Evolutionary conservation across 1,140 invertebrate genomes (phyloP), one percentile per base, ranked within the genome.

Genomic region (Drosophila persimilis): DNA sequence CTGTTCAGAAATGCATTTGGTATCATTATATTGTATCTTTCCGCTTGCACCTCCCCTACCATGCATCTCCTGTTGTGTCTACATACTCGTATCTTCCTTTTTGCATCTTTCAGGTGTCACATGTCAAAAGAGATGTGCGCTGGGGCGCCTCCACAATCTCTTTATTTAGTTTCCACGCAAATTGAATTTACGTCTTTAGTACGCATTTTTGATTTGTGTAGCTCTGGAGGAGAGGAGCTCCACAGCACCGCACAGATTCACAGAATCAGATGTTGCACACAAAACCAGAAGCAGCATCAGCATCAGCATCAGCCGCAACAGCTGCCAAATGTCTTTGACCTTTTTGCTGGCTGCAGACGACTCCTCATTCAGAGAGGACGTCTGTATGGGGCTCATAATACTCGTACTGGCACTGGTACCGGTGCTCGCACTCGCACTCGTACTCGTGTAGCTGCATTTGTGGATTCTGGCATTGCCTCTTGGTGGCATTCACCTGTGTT

Each of bases 131-230:
- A 61, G 46, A 56, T 59, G 52, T 20, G 48, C 41, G 52, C 48
- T 47, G 35, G 41, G 60, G 75, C 66, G 75, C 74, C 73, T 57
- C 52, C 51, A 53, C 35, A 43, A 51, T 67, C 31, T 62, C 58
- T 79, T 57, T 60, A 64, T 57, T 64, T 67, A 22, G 17, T 47
- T 53, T 31, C 56, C 53, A 70, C 58, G 39, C 67, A 88, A 88
- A 88, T 88, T 88, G 75, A 88, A 86, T 88, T 88, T 86, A 67
- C 67, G 78, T 86, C 83, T 83, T 86, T 86, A 88, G 76, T 79
- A 80, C 83, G 77, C 83, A 88, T 83, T 88, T 88, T 88, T 88
- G 84, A 88, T 83, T 88, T 88, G 83, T 79, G 35, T 13, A 13
- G 35, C 35, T 39, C 35, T 35, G 47, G 43, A 20, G 52, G 20